phyloP scores from a whole-genome alignment of 2,888 invertebrate genomes.

The Geotrupes spiniger region DNA sequence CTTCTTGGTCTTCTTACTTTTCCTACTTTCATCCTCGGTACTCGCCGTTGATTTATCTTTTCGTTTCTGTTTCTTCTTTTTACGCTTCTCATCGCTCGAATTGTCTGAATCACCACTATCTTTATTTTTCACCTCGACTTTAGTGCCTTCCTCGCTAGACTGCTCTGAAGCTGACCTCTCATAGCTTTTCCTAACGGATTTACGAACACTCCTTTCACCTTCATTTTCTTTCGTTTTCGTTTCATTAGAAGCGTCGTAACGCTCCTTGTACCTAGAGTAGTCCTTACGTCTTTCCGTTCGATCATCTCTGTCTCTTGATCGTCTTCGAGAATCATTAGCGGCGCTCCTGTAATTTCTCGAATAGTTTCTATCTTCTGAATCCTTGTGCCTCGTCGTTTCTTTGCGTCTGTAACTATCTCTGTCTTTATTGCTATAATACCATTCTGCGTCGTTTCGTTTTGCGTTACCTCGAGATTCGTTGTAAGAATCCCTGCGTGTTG shows the following conservation, averaged over 20 bases:
- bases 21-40: constrained; percentile 17
- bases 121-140: constrained; percentile 14
- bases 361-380: no score
- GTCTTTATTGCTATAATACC: no score
- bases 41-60: constrained; percentile 18
- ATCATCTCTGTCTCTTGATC: constrained; percentile 27
- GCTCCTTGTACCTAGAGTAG: background rate
- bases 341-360: no score
- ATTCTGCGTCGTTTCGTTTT: no score
- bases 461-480: no score
- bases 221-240: constrained; percentile 4
- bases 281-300: constrained; percentile 29
- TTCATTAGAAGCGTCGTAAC: constrained; percentile 4
- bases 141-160: constrained; percentile 1
- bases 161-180: constrained; percentile 5
- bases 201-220: background rate
- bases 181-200: no score
- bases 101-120: constrained; percentile 15
- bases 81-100: constrained; percentile 28
- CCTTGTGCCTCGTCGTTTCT: no score
- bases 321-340: no score
- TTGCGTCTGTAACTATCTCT: no score
- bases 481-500: no score
- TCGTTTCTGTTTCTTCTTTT: constrained; percentile 28
- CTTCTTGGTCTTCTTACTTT: constrained; percentile 7